Conservation (phyloP, 2,888 invertebrate genomes). For the Netelia melanura region DNA sequence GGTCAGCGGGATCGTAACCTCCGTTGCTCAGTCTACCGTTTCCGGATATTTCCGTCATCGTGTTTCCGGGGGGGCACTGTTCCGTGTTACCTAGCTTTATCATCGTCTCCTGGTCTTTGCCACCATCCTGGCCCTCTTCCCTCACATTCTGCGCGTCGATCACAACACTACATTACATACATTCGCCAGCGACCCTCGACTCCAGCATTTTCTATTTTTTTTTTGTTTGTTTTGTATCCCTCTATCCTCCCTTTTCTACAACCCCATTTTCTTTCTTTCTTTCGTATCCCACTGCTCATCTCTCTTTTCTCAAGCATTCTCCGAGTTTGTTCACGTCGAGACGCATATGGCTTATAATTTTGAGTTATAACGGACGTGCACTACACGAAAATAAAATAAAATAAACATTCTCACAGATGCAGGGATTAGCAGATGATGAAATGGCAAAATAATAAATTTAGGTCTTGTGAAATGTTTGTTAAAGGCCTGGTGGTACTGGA, state of each 20-base stretch:
- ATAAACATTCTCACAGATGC: slow-evolving; percentile 36
- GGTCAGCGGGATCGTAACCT: slow-evolving; percentile 85
- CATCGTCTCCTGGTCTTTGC: slow-evolving; percentile 68
- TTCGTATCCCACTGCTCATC: background rate
- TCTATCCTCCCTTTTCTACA: background rate
- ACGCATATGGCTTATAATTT: slow-evolving; percentile 8
- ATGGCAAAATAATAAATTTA: slow-evolving; percentile 17
- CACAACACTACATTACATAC: slow-evolving; percentile 79
- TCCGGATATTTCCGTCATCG: slow-evolving; percentile 59
- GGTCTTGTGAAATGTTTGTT: too few relatives aligned
- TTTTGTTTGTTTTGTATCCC: slow-evolving; percentile 11
- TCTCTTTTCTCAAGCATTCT: background rate
- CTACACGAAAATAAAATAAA: slow-evolving; percentile 34
- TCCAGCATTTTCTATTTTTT: slow-evolving; percentile 41
- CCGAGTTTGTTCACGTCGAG: background rate
- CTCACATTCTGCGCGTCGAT: slow-evolving; percentile 82
- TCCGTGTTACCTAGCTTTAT: slow-evolving; percentile 66
- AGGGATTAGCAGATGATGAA: background rate
- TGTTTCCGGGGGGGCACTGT: slow-evolving; percentile 54
- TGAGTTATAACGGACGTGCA: slow-evolving; percentile 49
- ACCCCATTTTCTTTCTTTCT: background rate
- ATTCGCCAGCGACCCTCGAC: slow-evolving; percentile 44
- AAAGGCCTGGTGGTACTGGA: too few relatives aligned
- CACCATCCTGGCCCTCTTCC: slow-evolving; percentile 72
- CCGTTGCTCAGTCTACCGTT: slow-evolving; percentile 82